phyloP scores from a whole-genome alignment of 2,888 invertebrate species.

The Hesperia comma region DNA sequence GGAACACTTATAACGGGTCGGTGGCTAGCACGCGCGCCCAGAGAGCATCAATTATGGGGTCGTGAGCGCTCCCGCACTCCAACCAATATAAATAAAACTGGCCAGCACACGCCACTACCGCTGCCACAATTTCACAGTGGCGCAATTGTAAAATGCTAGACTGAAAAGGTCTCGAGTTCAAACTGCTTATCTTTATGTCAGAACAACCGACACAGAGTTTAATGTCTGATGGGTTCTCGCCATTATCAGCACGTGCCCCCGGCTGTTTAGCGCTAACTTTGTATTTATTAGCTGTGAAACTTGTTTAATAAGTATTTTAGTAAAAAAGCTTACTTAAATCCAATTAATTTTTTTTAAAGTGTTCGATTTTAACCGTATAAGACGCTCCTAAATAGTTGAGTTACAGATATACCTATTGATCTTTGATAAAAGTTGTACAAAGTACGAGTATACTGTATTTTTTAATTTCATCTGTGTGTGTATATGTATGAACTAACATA shows the following conservation, averaged over 20 bases:
- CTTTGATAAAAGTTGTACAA: no score
- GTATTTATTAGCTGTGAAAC: conserved; percentile 17
- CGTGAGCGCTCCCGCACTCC: conserved; percentile 82
- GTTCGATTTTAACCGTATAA: no score
- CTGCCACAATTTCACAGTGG: conserved; percentile 69
- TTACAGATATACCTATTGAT: no score
- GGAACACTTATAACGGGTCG: conserved; percentile 55
- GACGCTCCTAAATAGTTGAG: no score
- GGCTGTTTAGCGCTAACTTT: conserved; percentile 11
- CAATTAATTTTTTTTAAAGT: no score
- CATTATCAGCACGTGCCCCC: conserved; percentile 58
- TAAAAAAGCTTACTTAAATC: no score
- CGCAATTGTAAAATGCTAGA: conserved; percentile 78
- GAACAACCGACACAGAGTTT: conserved; percentile 49
- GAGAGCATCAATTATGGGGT: conserved; percentile 79
- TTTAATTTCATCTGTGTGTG: no score
- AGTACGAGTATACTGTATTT: no score
- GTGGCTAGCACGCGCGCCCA: conserved; percentile 51
- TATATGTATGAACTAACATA: no score
- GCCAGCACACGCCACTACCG: conserved; percentile 66
- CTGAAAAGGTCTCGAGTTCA: conserved; percentile 77
- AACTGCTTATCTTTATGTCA: conserved; percentile 72
- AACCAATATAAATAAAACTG: conserved; percentile 79
- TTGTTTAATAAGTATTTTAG: neutral
- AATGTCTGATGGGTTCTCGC: conserved; percentile 56